Evolutionary conservation across 1,140 invertebrate genomes (phyloP).

Genomic region (Eriocheir sinensis): DNA sequence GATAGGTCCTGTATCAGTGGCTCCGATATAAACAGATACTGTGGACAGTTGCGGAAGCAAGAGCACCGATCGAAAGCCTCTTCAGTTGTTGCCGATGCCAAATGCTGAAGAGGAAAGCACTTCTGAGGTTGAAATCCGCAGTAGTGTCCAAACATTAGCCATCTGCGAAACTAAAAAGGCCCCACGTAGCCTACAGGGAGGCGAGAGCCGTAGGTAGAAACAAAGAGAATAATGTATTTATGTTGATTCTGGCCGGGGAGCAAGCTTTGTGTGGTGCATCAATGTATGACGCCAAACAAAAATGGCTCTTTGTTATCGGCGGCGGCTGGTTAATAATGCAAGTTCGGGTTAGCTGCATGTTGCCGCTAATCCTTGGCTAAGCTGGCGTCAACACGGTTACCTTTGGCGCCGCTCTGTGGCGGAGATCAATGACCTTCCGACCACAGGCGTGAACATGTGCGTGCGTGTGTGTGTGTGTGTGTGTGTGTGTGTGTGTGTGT

Average conservation of each 20-base stretch:
- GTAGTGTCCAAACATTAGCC: background rate
- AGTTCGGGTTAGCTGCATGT: background rate
- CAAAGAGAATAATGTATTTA: background rate
- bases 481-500: slow-evolving; percentile 15
- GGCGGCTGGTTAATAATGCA: background rate
- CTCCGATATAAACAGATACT: no score
- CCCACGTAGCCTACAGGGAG: background rate
- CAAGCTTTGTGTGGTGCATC: background rate
- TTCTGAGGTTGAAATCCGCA: background rate
- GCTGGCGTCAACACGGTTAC: background rate
- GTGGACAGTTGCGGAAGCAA: no score
- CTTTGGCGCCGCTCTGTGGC: background rate
- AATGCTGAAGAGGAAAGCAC: no score
- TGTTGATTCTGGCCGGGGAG: background rate
- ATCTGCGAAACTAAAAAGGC: background rate
- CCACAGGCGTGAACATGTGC: background rate
- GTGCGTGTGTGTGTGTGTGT: slow-evolving; percentile 13
- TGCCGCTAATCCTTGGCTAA: background rate
- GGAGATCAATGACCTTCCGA: background rate
- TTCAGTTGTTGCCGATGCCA: no score
- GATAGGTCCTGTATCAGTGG: background rate
- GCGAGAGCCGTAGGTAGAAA: background rate
- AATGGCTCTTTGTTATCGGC: background rate
- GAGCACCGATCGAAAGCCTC: no score
- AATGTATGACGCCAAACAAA: background rate